A percentile compares a stretch with the other conserved stretches of the same genome.
phyloP scores from a whole-genome alignment of 2,113 vertebrate species.

The Rhynchomys soricoides region DNA sequence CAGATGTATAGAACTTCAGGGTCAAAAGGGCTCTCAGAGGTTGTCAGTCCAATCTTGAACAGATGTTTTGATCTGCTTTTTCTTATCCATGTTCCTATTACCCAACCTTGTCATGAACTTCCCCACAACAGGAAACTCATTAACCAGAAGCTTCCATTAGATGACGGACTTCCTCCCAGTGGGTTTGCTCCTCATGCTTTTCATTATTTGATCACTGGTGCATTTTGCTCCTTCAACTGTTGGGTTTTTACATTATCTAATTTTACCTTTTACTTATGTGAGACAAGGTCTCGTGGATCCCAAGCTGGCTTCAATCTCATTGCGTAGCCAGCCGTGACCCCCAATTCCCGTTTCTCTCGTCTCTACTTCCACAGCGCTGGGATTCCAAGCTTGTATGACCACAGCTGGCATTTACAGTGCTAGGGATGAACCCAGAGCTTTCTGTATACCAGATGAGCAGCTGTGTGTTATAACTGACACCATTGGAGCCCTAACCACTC shows the following conservation, averaged over 20 bases:
- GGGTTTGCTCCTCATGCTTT: background rate
- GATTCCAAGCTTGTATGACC: background rate
- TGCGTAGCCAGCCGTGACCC: too few species aligned
- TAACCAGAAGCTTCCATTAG: background rate
- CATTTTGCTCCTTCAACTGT: background rate
- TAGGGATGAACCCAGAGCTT: background rate
- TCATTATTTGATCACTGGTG: background rate
- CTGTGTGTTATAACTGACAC: background rate
- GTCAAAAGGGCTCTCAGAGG: background rate
- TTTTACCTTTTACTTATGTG: background rate
- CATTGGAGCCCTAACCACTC: background rate
- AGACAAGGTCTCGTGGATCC: background rate
- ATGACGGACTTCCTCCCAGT: background rate
- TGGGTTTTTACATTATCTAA: background rate
- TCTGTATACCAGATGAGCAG: too few species aligned
- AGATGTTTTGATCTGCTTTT: background rate
- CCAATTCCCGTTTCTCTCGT: too few species aligned
- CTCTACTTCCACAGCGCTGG: background rate
- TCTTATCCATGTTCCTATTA: background rate
- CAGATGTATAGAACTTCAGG: slow-evolving; percentile 8
- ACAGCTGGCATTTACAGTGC: background rate
- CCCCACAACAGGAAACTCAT: background rate
- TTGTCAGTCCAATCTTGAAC: background rate
- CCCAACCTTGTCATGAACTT: background rate
- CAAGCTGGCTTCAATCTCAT: background rate